phyloP scores from a whole-genome alignment of 1,140 invertebrate genomes.

The Aethina tumida region DNA sequence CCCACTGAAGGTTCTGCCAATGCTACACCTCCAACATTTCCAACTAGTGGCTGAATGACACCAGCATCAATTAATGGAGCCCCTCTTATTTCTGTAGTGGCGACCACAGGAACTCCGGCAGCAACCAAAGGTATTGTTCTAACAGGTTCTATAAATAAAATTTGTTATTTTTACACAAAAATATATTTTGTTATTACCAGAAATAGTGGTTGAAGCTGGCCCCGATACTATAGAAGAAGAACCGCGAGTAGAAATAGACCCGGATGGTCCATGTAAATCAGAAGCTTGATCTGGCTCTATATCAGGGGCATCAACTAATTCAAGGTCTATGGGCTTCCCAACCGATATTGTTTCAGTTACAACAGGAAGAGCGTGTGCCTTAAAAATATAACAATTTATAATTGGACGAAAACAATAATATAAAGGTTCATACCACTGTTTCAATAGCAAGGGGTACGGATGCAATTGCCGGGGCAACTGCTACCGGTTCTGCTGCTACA shows the following conservation, averaged over 20 bases:
- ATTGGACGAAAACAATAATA: too few relatives aligned
- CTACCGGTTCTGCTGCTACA: constrained; percentile 18
- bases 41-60: too few relatives aligned
- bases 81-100: constrained; percentile 11
- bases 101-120: too few relatives aligned
- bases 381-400: too few relatives aligned
- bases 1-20: too few relatives aligned
- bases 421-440: too few relatives aligned
- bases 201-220: constrained; percentile 29
- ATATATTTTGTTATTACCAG: constrained; percentile 14
- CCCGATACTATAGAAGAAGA: constrained; percentile 27
- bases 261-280: constrained; percentile 28
- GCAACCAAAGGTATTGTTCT: constrained; percentile 9
- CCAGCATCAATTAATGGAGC: constrained; percentile 10
- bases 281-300: constrained; percentile 22
- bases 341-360: constrained; percentile 1
- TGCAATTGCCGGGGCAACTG: too few relatives aligned
- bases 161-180: too few relatives aligned
- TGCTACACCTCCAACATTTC: constrained; percentile 1
- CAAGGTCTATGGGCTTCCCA: constrained; percentile 18
- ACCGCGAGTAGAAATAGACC: constrained; percentile 27
- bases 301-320: constrained; percentile 20
- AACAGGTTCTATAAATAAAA: constrained; percentile 15
- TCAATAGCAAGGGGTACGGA: too few relatives aligned
- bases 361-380: neutral